Percentiles rank a stretch among this genome's conserved stretches.
phyloP scores from a whole-genome alignment of 2,113 vertebrate genomes.

The Apodemus sylvaticus region DNA sequence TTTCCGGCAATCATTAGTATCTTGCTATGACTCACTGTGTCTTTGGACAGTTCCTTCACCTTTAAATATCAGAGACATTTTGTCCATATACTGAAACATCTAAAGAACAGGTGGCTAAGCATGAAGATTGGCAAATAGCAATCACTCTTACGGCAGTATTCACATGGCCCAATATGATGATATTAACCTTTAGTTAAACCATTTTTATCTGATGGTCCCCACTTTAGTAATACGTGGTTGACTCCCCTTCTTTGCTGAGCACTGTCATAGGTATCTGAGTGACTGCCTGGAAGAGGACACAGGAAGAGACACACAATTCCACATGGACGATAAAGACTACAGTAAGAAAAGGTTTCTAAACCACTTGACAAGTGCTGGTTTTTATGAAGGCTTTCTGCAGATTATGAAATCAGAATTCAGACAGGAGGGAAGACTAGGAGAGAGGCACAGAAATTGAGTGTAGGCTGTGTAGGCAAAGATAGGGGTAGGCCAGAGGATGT shows the following conservation, averaged over 20 bases:
- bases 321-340: background rate
- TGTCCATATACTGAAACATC: background rate
- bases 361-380: background rate
- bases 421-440: background rate
- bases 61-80: conserved; percentile 26
- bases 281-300: background rate
- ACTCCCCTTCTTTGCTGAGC: background rate
- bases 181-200: background rate
- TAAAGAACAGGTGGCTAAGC: background rate
- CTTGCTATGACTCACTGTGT: conserved; percentile 27
- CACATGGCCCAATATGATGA: background rate
- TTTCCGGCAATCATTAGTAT: conserved; percentile 43
- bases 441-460: too few relatives aligned
- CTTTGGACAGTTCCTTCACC: background rate
- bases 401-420: background rate
- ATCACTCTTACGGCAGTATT: background rate
- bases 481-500: background rate
- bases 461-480: background rate
- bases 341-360: background rate
- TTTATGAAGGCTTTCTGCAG: background rate
- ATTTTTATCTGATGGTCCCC: background rate
- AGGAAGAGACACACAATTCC: background rate
- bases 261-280: background rate
- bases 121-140: background rate
- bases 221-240: background rate